Base-by-base conservation (phyloP, 2,888 invertebrate species). In the Calliscelio sp. region DNA sequence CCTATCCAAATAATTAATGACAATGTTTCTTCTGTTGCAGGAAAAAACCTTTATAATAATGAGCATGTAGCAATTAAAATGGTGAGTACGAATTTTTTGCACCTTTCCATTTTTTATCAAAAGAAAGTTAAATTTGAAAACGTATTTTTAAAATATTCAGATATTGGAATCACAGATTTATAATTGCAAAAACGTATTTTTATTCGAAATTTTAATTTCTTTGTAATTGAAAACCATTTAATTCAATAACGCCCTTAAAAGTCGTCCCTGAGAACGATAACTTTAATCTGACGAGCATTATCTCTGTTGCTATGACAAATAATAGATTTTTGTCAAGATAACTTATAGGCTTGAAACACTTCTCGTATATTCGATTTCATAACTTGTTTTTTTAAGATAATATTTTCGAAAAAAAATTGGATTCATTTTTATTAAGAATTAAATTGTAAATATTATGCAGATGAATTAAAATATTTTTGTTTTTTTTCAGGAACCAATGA, bases 41-140 rank as follows among this genome's bases (percentile, higher is more conserved):
- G 99, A 90, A 99, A 99, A 96, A 99, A 99, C 95, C 96, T 99
- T 93, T 99, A 99, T 96, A 99, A 99, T 96, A 99, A 99, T 96
- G 99, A 99, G 95, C 99, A 99, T 95, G 99, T 99, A 94, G 99
- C 99, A 94, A 99, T 99, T 94, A 99, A 99, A 95, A 97, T 99
- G 98, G 96, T 95, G 92, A 94, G 94, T 94, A 46, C 0, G 8
- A 1, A 18, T 70, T 73, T 35, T 41, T 41, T 41, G n/a, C n/a
- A n/a, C n/a, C n/a, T n/a, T n/a, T n/a, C n/a, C n/a, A n/a, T n/a
- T n/a, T n/a, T n/a, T n/a, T n/a, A n/a, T n/a, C n/a, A n/a, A n/a
- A n/a, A n/a, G n/a, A n/a, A n/a, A n/a, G n/a, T n/a, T n/a, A n/a
- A n/a, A n/a, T n/a, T n/a, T n/a, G n/a, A n/a, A n/a, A n/a, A n/a